Conservation (phyloP, 2,113 vertebrate genomes). For the Holacanthus passer region DNA sequence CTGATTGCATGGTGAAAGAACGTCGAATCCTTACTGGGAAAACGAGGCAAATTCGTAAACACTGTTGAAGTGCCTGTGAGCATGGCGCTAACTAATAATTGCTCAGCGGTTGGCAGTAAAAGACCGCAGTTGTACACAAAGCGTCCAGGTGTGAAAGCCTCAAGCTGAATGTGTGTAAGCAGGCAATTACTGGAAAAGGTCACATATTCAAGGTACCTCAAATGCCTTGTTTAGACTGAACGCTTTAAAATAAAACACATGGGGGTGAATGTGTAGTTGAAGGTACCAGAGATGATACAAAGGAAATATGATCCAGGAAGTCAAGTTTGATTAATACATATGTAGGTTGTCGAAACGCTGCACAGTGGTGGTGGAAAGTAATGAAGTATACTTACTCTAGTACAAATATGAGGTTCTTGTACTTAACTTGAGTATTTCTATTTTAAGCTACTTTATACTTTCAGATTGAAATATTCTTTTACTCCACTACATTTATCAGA, state of each 20-base stretch:
- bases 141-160: slow-evolving; percentile 15
- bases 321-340: neutral
- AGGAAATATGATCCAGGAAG: neutral
- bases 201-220: neutral
- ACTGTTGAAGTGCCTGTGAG: slow-evolving; percentile 14
- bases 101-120: slow-evolving; percentile 8
- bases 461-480: too few species aligned
- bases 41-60: neutral
- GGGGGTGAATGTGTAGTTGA: neutral
- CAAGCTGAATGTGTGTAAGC: slow-evolving; percentile 12
- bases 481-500: too few species aligned
- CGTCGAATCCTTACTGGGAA: neutral
- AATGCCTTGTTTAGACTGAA: slow-evolving; percentile 7
- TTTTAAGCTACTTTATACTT: too few species aligned
- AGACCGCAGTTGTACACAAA: neutral
- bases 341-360: neutral
- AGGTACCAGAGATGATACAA: neutral
- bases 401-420: neutral
- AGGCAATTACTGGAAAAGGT: slow-evolving; percentile 25
- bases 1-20: slow-evolving; percentile 4
- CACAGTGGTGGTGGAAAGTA: neutral
- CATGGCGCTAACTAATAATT: neutral
- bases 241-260: slow-evolving; percentile 22
- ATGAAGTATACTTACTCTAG: neutral
- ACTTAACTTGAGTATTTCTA: neutral